Conservation (phyloP, 35 echinoderm and acorn worm species). For the Amphiura filiformis region DNA sequence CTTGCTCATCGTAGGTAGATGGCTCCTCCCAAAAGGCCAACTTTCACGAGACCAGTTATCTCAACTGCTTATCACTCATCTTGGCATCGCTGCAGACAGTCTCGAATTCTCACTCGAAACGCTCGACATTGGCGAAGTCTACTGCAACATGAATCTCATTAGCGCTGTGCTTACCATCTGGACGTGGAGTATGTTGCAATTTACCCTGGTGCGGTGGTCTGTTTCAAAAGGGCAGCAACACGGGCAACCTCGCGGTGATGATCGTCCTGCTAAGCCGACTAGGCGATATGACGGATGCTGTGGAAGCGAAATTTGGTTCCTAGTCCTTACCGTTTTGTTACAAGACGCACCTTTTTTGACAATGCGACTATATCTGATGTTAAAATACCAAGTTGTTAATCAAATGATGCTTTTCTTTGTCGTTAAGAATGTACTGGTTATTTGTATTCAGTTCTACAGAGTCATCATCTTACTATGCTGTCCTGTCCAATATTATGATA, state of each 20-base stretch:
- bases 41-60: slow-evolving; percentile 88
- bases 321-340: slow-evolving; percentile 67
- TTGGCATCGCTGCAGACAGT: slow-evolving; percentile 98
- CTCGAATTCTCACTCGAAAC: slow-evolving; percentile 73
- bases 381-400: slow-evolving; percentile 55
- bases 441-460: slow-evolving; percentile 71
- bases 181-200: slow-evolving; percentile 94
- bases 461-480: slow-evolving; percentile 69
- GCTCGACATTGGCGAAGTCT: slow-evolving; percentile 60
- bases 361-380: slow-evolving; percentile 80
- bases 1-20: slow-evolving; percentile 76
- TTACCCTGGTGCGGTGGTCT: slow-evolving; percentile 78
- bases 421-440: slow-evolving; percentile 71
- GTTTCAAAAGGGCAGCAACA: slow-evolving; percentile 47
- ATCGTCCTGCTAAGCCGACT: no score
- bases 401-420: slow-evolving; percentile 97
- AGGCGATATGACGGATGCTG: no score
- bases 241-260: no score
- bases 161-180: slow-evolving; percentile 70
- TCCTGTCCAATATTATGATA: no score
- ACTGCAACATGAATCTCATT: slow-evolving; percentile 70
- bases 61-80: slow-evolving; percentile 88
- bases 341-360: slow-evolving; percentile 82
- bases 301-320: slow-evolving; percentile 77
- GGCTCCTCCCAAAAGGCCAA: slow-evolving; percentile 84